A percentile compares a stretch with the other conserved stretches of the same genome.
These are phyloP conservation scores for Cephus nigrinus DNA, from an alignment of 2,888 invertebrate genomes.

Conservation along the genomic window DNA sequence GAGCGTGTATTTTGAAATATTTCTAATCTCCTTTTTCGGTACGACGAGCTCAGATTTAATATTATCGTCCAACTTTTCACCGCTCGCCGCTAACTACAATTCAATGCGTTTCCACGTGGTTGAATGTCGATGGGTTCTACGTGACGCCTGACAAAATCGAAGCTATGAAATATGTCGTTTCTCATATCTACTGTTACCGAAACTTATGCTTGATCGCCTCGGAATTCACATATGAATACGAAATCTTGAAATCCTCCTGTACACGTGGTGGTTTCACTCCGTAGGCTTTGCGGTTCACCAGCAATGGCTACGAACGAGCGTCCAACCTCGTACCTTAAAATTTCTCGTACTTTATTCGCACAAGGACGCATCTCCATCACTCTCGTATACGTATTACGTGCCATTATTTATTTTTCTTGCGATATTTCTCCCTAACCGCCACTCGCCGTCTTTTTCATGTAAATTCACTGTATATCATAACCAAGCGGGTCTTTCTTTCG, in stretches of 20 bases:
- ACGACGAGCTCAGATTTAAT: conserved; percentile 33
- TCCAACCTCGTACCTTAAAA: neutral
- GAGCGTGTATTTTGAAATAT: neutral
- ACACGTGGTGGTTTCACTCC: neutral
- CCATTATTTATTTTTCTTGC: neutral
- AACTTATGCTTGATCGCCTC: neutral
- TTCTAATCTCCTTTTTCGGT: neutral
- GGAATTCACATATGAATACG: conserved; percentile 3
- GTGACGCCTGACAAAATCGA: conserved; percentile 40
- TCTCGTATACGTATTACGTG: neutral
- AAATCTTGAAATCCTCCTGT: neutral
- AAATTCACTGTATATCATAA: neutral
- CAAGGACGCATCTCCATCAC: neutral
- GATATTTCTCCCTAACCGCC: too few species aligned
- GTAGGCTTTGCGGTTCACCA: conserved; percentile 1
- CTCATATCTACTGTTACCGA: neutral
- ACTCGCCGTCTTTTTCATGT: too few species aligned
- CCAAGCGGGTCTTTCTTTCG: neutral
- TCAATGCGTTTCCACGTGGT: conserved; percentile 26
- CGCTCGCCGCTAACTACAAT: neutral
- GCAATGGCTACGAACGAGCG: neutral
- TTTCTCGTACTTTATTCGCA: neutral
- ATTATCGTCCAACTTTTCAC: conserved; percentile 19
- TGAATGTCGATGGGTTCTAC: conserved; percentile 23
- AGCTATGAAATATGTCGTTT: conserved; percentile 23